Evolutionary conservation across 1,140 invertebrate species (phyloP), one percentile per base, ranked within the genome.

Genomic region (Caligus rogercresseyi): DNA sequence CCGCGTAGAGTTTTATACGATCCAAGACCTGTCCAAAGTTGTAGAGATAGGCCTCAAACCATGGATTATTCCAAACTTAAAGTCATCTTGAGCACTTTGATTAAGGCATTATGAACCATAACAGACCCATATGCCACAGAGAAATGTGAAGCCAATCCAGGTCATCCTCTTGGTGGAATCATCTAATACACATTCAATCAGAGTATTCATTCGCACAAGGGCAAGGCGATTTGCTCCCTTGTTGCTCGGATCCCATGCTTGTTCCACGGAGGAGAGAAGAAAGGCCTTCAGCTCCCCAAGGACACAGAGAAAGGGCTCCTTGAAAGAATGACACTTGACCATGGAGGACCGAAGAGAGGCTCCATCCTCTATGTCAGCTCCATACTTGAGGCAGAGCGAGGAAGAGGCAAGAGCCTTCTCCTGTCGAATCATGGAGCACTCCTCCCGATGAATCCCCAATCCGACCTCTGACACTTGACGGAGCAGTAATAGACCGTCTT

Each of bases 41-140:
- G 24, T n/a, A 25, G 2, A 60, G n/a, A 25, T 24, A 60, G 18
- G 23, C 26, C 21, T 60, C 24, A 25, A 60, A 60, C 57, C 57
- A 60, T 24, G 57, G 20, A 25, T 60, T 60, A 2, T 25, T 2
- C 20, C 4, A 60, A 60, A 60, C 24, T 60, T 60, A 25, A 26
- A 26, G 24, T 2, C 24, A 21, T 52, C 3, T n/a, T 25, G 16
- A 2, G 57, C 57, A 18, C 51, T 20, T 11, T 60, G 14, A 3
- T 60, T 31, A 60, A 18, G 16, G 43, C 57, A 18, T 60, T 60
- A 31, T 60, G 57, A 3, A 60, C 57, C 57, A 60, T 60, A 25
- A 25, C 15, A 1, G 57, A 25, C 16, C 57, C 57, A 43, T 24
- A 60, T 1, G 25, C 7, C 2, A 60, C 21, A 25, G 57, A 16